Percentiles rank a stretch among this genome's conserved stretches.
phyloP scores from a whole-genome alignment of 2,113 vertebrate genomes.

The Misgurnus anguillicaudatus region DNA sequence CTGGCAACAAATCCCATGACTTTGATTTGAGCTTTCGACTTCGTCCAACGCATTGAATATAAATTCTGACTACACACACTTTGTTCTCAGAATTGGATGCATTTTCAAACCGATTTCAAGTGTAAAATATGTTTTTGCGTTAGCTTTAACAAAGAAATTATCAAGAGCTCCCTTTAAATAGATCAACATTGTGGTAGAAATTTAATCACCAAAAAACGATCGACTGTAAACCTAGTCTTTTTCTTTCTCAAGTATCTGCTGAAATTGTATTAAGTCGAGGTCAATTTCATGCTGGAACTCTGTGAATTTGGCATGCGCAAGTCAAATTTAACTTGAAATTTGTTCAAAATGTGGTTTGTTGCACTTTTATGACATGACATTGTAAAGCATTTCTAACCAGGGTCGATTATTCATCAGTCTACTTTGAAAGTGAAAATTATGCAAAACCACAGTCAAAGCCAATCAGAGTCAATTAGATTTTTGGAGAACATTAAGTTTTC shows the following conservation, averaged over 20 bases:
- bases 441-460: too few relatives aligned
- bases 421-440: too few relatives aligned
- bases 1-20: slow-evolving; percentile 44
- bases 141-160: slow-evolving; percentile 29
- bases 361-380: too few relatives aligned
- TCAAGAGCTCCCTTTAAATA: slow-evolving; percentile 22
- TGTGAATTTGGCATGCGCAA: background rate
- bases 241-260: background rate
- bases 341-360: too few relatives aligned
- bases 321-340: too few relatives aligned
- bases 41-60: slow-evolving; percentile 30
- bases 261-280: background rate
- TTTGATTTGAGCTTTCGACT: slow-evolving; percentile 43
- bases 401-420: too few relatives aligned
- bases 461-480: too few relatives aligned
- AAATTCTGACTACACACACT: slow-evolving; percentile 40
- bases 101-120: slow-evolving; percentile 27
- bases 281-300: background rate
- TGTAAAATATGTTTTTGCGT: slow-evolving; percentile 29
- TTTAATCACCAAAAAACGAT: background rate
- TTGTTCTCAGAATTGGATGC: slow-evolving; percentile 30
- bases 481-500: too few relatives aligned
- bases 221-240: slow-evolving; percentile 10
- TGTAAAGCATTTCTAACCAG: too few relatives aligned
- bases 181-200: background rate